Base-by-base conservation (phyloP, 2,113 vertebrate genomes). In the Pygathrix nemaeus region DNA sequence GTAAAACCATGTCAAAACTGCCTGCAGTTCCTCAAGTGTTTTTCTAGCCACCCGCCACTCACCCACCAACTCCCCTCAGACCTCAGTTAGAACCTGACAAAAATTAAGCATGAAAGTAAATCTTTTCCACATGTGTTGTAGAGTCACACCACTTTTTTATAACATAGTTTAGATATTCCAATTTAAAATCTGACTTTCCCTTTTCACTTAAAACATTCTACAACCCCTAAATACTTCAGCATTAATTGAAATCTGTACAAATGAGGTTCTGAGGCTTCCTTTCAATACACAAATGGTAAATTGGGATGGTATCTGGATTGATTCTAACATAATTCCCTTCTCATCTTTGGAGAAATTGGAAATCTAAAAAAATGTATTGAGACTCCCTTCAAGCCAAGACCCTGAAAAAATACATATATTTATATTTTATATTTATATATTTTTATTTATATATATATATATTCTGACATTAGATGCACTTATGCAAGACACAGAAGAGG, bases 151-250 rank as follows among this genome's bases (percentile, higher is more conserved):
- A 30, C 13, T 50, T 83, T 89, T 38, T 92, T 50, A 27, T 59
- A 18, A 45, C 12, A 45, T 55, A 11, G 66, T 6, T 88, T 64
- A 61, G 78, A 20, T 9, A 43, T 75, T 79, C 45, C 27, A 95
- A 50, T 50, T 59, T 12, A 10, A 32, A 89, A 75, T 30, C 4
- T n/a, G 35, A 52, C 11, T n/a, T 73, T 78, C 11, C 32, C 23
- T 21, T 13, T 61, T 68, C 12, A 3, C 3, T 50, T 70, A 75
- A 3, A 55, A 91, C 8, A 76, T 25, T 61, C 38, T 78, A 45
- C 6, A 85, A 20, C 1, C 1, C 7, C 27, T 6, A 40, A 68
- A n/a, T 25, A 20, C 0, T 57, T 18, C 52, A 32, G 9, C 5
- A 55, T 27, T 89, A 55, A 73, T 2, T 95, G 35, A 79, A 87